Percentiles rank a stretch among this genome's conserved stretches.
Conservation (phyloP, 2,113 vertebrate species). For the Pipa parva region DNA sequence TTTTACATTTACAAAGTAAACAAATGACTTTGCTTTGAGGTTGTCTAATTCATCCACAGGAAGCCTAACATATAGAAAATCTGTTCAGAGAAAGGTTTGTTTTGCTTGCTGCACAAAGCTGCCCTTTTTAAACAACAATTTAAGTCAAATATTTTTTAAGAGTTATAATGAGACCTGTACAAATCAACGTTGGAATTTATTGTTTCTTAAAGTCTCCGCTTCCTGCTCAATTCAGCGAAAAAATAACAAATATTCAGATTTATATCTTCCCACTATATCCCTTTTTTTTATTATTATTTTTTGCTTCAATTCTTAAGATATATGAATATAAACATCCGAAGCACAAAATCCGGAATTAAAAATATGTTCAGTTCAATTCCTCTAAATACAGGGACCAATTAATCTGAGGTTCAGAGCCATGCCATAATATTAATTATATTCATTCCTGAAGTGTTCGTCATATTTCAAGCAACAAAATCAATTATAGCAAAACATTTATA, state of each 20-base stretch:
- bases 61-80: neutral
- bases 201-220: slow-evolving; percentile 15
- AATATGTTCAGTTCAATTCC: slow-evolving; percentile 40
- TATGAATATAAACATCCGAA: slow-evolving; percentile 35
- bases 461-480: slow-evolving; percentile 42
- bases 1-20: slow-evolving; percentile 8
- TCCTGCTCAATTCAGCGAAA: slow-evolving; percentile 37
- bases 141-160: slow-evolving; percentile 22
- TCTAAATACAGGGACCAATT: slow-evolving; percentile 37
- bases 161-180: slow-evolving; percentile 11
- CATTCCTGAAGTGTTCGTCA: slow-evolving; percentile 32
- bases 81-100: slow-evolving; percentile 4
- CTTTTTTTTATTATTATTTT: too few species aligned
- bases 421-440: slow-evolving; percentile 37
- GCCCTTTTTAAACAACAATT: neutral
- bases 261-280: slow-evolving; percentile 32
- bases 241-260: slow-evolving; percentile 34
- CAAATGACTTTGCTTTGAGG: slow-evolving; percentile 3
- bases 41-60: slow-evolving; percentile 3
- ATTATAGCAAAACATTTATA: slow-evolving; percentile 35
- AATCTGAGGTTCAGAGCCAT: slow-evolving; percentile 23
- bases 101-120: neutral
- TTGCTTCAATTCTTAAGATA: slow-evolving; percentile 36
- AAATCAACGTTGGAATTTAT: slow-evolving; percentile 25
- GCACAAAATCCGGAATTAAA: slow-evolving; percentile 29